phyloP scores from a whole-genome alignment of 2,797 vertebrate genomes.

The Myioborus miniatus region DNA sequence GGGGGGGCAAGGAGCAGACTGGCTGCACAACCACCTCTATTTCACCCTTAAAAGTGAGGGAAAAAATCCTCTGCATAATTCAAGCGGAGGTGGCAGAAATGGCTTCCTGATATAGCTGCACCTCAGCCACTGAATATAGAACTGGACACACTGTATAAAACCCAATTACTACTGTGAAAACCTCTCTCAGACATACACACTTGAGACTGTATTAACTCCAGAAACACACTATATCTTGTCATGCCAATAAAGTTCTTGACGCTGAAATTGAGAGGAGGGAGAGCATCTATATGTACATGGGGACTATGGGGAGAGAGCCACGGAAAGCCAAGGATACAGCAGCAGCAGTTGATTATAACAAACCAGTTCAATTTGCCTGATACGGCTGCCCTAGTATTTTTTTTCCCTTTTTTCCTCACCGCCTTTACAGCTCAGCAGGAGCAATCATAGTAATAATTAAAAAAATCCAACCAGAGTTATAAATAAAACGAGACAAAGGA shows the following conservation, averaged over 20 bases:
- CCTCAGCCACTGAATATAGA: conserved; percentile 52
- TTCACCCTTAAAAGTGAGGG: background rate
- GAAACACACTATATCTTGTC: conserved; percentile 60
- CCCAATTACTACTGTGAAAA: conserved; percentile 65
- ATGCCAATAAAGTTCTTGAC: conserved; percentile 59
- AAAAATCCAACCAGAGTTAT: conserved; percentile 15
- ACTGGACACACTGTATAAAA: conserved; percentile 68
- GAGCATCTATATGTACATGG: background rate
- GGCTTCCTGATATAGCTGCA: conserved; percentile 51
- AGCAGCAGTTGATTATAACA: background rate
- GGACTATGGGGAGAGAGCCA: background rate
- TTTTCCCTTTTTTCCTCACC: background rate
- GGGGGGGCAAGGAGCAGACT: background rate
- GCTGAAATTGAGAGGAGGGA: background rate
- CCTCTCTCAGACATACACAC: conserved; percentile 60
- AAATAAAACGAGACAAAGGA: conserved; percentile 27
- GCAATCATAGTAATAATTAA: conserved; percentile 42
- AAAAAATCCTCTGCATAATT: conserved; percentile 28
- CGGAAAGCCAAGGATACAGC: background rate
- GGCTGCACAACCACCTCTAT: background rate
- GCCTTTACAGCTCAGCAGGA: conserved; percentile 31
- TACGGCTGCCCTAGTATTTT: background rate
- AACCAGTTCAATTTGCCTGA: conserved; percentile 32
- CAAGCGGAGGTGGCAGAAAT: conserved; percentile 51
- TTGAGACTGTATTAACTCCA: conserved; percentile 66